Conservation (phyloP, 2,888 invertebrate genomes). For the Polydrusus pterygomalis region DNA sequence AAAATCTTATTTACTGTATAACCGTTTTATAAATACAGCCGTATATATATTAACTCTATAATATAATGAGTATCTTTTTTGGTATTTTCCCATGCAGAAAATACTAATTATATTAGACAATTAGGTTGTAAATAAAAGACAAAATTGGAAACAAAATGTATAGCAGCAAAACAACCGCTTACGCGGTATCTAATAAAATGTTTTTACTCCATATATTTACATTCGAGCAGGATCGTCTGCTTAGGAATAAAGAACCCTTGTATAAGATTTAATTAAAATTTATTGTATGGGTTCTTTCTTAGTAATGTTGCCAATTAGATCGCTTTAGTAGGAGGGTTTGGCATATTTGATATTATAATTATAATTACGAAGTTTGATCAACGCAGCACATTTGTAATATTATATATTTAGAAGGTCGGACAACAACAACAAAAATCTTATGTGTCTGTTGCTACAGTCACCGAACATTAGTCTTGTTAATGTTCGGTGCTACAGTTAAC, state of each 20-base stretch:
- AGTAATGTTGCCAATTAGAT: background rate
- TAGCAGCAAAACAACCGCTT: background rate
- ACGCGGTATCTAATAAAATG: background rate
- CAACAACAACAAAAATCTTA: too few relatives aligned
- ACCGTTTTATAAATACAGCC: too few relatives aligned
- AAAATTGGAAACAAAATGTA: background rate
- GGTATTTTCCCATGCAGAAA: too few relatives aligned
- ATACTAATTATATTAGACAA: too few relatives aligned
- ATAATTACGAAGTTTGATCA: background rate
- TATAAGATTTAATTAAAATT: background rate
- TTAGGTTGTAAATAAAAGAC: background rate
- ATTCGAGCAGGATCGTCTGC: background rate
- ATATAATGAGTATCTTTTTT: too few relatives aligned
- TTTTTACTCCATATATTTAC: constrained; percentile 3
- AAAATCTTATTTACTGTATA: too few relatives aligned
- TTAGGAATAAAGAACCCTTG: background rate
- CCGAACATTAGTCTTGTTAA: too few relatives aligned
- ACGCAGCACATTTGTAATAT: background rate
- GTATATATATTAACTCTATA: too few relatives aligned
- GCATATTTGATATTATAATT: background rate
- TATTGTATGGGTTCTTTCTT: constrained; percentile 3
- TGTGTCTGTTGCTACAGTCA: too few relatives aligned
- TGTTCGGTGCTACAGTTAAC: too few relatives aligned
- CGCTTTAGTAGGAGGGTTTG: background rate
- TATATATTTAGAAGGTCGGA: background rate